These are phyloP conservation scores for Scomber japonicus DNA, from an alignment of 2,113 vertebrate genomes.

Conservation along the genomic window DNA sequence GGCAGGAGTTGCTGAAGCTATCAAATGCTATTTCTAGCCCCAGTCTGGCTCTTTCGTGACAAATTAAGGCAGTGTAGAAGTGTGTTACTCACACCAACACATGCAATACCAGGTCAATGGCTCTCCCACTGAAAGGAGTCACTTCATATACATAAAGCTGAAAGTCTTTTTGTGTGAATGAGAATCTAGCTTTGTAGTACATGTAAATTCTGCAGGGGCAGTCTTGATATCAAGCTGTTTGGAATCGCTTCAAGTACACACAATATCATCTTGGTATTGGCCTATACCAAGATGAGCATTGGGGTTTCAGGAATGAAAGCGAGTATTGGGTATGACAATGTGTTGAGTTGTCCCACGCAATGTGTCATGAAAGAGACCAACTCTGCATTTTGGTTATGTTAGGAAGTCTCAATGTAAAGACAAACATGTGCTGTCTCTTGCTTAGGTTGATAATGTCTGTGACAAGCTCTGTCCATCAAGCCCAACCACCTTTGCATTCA, in stretches of 20 bases:
- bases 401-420: neutral
- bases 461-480: neutral
- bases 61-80: conserved; percentile 33
- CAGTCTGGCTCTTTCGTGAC: conserved; percentile 45
- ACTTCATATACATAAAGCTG: neutral
- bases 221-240: neutral
- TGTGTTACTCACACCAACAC: conserved; percentile 38
- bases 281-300: neutral
- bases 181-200: too few species aligned
- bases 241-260: neutral
- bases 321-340: neutral
- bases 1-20: conserved; percentile 40
- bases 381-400: neutral
- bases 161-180: neutral
- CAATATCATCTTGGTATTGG: neutral
- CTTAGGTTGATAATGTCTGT: neutral
- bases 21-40: conserved; percentile 44
- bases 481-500: too few species aligned
- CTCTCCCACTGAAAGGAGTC: conserved; percentile 16
- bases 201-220: neutral
- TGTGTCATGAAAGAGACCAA: neutral
- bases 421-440: neutral
- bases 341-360: neutral
- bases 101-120: conserved; percentile 28
- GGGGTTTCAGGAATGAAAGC: neutral